phyloP scores from a whole-genome alignment of 2,113 vertebrate species.

The Chitala chitala region DNA sequence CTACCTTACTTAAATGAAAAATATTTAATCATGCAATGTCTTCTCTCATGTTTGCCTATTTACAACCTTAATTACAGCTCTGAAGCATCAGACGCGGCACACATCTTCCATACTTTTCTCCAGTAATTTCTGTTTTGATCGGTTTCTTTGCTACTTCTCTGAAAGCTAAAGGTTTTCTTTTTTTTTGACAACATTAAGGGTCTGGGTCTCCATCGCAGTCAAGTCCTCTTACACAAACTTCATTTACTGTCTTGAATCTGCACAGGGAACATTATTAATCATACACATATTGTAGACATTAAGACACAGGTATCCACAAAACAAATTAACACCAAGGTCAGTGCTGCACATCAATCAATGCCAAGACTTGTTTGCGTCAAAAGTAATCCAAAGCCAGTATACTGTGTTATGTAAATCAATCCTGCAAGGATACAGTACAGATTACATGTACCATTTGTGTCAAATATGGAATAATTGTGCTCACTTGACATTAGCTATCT shows the following conservation, averaged over 20 bases:
- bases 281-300: background rate
- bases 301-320: background rate
- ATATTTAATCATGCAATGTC: constrained; percentile 23
- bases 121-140: background rate
- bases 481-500: too few relatives aligned
- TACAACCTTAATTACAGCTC: constrained; percentile 29
- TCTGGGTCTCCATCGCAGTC: constrained; percentile 5
- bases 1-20: constrained; percentile 20
- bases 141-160: constrained; percentile 7
- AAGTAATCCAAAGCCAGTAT: too few relatives aligned
- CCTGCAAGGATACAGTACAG: too few relatives aligned
- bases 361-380: too few relatives aligned
- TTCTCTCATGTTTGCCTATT: constrained; percentile 27
- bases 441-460: too few relatives aligned
- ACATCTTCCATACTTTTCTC: background rate
- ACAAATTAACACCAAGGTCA: too few relatives aligned
- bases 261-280: background rate
- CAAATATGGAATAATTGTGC: too few relatives aligned
- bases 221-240: background rate
- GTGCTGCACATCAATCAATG: too few relatives aligned
- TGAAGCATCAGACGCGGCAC: constrained; percentile 19
- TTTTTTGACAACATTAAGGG: background rate
- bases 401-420: too few relatives aligned
- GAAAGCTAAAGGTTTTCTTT: constrained; percentile 5
- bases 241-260: background rate